These are phyloP conservation scores for Prostheceraeus crozeri DNA, from an alignment of 2,888 invertebrate genomes.

Conservation along the genomic window DNA sequence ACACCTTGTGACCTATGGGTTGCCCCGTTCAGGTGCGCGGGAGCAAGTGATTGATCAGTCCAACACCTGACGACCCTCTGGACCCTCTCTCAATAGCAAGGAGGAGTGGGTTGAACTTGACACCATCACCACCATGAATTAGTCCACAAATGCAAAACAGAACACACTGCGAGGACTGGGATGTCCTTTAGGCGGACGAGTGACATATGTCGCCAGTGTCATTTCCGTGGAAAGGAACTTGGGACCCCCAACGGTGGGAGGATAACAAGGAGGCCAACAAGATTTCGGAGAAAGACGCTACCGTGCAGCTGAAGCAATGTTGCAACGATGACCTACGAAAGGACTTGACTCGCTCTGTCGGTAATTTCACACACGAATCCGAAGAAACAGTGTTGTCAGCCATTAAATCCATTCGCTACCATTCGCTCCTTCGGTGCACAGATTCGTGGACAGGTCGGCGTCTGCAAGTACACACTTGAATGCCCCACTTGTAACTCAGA, in stretches of 20 bases:
- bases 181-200: too few relatives aligned
- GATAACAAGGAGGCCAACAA: constrained; percentile 43
- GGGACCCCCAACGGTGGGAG: constrained; percentile 38
- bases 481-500: constrained; percentile 36
- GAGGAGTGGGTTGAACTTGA: too few relatives aligned
- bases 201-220: too few relatives aligned
- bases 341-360: constrained; percentile 40
- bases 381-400: constrained; percentile 37
- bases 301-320: constrained; percentile 42
- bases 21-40: too few relatives aligned
- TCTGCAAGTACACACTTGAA: constrained; percentile 39
- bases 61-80: too few relatives aligned
- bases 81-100: too few relatives aligned
- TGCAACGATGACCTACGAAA: constrained; percentile 42
- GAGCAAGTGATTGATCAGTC: too few relatives aligned
- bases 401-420: constrained; percentile 38
- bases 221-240: too few relatives aligned
- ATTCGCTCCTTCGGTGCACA: constrained; percentile 41
- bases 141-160: too few relatives aligned
- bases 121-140: too few relatives aligned
- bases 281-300: constrained; percentile 36
- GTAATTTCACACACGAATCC: constrained; percentile 37
- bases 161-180: too few relatives aligned
- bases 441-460: constrained; percentile 41
- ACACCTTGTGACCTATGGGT: too few relatives aligned